Evolutionary conservation across 2,888 invertebrate genomes (phyloP), one percentile per base, ranked within the genome.

Genomic region (Coelopa pilipes): DNA sequence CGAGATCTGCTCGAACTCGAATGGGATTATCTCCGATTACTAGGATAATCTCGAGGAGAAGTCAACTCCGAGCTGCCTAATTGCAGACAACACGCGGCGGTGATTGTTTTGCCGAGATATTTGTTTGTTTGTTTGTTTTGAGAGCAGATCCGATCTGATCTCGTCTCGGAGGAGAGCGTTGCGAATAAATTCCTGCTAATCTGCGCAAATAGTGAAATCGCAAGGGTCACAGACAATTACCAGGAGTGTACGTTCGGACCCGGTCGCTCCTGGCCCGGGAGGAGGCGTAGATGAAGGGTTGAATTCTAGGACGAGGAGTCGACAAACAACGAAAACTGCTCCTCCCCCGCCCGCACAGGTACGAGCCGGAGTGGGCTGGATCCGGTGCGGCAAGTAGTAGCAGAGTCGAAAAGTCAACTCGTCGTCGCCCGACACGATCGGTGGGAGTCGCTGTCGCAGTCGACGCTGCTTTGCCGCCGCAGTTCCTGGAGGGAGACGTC

Each of bases 81-180:
- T 79, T 78, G 76, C 72, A 75, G 76, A n/a, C 71, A 69, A 46
- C 60, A 73, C 24, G 15, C 50, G 24, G 57, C 34, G 34, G 34
- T 7, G 34, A 57, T 69, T 72, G 74, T 73, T 70, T 72, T 70
- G 57, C 24, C 69, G 62, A 21, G 45, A 45, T 65, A 80, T 83
- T 81, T 79, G 80, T 83, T 81, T 79, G 74, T 82, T 84, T 83
- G 79, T 84, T 84, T 84, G 83, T 85, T 84, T 85, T 83, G 82
- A 83, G 82, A 82, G 84, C 19, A 66, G 70, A 71, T 66, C 73
- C 72, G 66, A 76, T 74, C 75, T 72, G 63, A 70, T 49, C 19
- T 65, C 46, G 21, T 57, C 13, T 1, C 7, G 34, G 46, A 57
- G 50, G 57, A 70, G 60, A 77, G 76, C 76, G 75, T 76, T 73